Evolutionary conservation across 2,888 invertebrate genomes (phyloP), one percentile per base, ranked within the genome.

Genomic region (Trachelus stipa): DNA sequence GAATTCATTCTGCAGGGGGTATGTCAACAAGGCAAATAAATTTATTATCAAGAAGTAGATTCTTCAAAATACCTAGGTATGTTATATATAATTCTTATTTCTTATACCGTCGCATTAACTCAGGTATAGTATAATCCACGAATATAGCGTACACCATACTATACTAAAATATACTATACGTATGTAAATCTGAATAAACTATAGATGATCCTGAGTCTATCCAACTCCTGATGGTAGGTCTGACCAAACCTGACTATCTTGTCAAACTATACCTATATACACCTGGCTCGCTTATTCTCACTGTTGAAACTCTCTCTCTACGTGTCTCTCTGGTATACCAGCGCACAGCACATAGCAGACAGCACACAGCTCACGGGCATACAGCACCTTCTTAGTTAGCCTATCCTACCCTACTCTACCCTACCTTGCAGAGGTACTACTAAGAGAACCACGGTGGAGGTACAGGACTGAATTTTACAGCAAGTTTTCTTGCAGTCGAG

Each of bases 401-500:
- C 79, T 80, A 78, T 77, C 78, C 79, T 82, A 82, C 82, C 79
- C 81, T 80, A 81, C 80, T 35, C 74, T 78, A 81, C 80, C 74
- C 74, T 78, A 78, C 81, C 79, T 77, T 75, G 77, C 33, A 40
- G 71, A 56, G 23, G 23, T 23, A 56, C 56, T 56, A 9, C 56
- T 23, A 56, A 56, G 56, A 56, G 56, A 56, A 23, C 56, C 56
- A 56, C 71, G 75, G 74, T 71, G 77, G 73, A 75, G 77, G 78
- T 73, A 75, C 37, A 74, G 69, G 79, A 76, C 74, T 79, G 77
- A 75, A 79, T 81, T 82, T 77, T 78, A 81, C 83, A 80, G 75
- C 79, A 74, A 78, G 71, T 33, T 79, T 83, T 82, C 81, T 85
- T 85, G 83, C 86, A 87, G 86, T 85, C 85, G 85, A 81, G 83